A percentile compares a stretch with the other conserved stretches of the same genome.
phyloP scores from a whole-genome alignment of 1,140 invertebrate species.

The Listronotus oregonensis region DNA sequence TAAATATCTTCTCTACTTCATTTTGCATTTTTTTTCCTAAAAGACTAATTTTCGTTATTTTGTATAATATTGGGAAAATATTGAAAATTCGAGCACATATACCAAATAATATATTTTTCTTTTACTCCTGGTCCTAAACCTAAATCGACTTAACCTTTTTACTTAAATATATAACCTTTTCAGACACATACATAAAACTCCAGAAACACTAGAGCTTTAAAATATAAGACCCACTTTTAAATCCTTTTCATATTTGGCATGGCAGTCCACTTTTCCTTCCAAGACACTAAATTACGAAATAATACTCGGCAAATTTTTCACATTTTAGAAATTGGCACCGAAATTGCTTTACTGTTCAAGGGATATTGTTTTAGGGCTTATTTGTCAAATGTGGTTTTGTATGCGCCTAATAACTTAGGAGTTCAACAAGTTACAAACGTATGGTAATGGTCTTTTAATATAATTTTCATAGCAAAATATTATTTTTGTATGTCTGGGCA shows the following conservation, averaged over 20 bases:
- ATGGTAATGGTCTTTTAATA: too few relatives aligned
- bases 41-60: too few relatives aligned
- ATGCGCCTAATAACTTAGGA: background rate
- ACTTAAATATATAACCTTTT: too few relatives aligned
- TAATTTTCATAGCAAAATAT: too few relatives aligned
- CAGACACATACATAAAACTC: background rate
- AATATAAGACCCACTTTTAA: slow-evolving; percentile 22
- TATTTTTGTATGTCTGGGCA: too few relatives aligned
- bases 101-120: too few relatives aligned
- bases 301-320: slow-evolving; percentile 32
- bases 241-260: slow-evolving; percentile 31
- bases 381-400: slow-evolving; percentile 24
- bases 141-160: too few relatives aligned
- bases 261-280: slow-evolving; percentile 14
- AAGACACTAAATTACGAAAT: slow-evolving; percentile 26
- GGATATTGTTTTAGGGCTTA: slow-evolving; percentile 22
- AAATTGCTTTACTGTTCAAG: slow-evolving; percentile 14
- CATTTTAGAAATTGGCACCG: slow-evolving; percentile 33
- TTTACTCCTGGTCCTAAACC: too few relatives aligned
- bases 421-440: slow-evolving; percentile 9
- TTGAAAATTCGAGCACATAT: too few relatives aligned
- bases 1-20: too few relatives aligned
- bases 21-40: too few relatives aligned
- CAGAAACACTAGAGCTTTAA: slow-evolving; percentile 4
- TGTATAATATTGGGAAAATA: too few relatives aligned